Evolutionary conservation across 2,797 vertebrate species (phyloP).

Genomic region (Acrossocheilus wenchowensis): DNA sequence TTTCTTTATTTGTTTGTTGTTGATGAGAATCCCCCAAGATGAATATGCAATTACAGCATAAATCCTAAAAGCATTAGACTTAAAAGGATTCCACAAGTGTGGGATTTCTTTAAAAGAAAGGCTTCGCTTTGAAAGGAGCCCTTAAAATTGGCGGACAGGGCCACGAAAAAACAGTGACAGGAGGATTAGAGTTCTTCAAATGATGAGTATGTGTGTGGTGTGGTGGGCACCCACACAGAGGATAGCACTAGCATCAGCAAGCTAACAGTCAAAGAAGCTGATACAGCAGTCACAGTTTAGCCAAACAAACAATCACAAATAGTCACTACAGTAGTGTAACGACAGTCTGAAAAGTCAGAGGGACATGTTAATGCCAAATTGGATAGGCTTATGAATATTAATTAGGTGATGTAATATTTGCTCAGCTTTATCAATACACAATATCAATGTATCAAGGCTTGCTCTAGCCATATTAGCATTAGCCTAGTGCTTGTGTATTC

Average conservation of each 20-base stretch:
- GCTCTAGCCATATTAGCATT: conserved; percentile 1
- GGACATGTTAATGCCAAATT: neutral
- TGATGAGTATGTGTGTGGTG: conserved; percentile 31
- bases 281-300: neutral
- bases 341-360: neutral
- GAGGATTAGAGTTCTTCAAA: conserved; percentile 37
- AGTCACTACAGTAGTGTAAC: neutral
- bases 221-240: conserved; percentile 8
- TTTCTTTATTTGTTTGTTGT: conserved; percentile 36
- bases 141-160: conserved; percentile 1
- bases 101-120: conserved; percentile 35
- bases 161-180: conserved; percentile 24
- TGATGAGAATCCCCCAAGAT: conserved; percentile 29
- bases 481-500: neutral
- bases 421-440: neutral
- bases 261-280: conserved; percentile 20
- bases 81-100: conserved; percentile 24
- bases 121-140: conserved; percentile 14
- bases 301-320: neutral
- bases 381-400: neutral
- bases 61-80: conserved; percentile 14
- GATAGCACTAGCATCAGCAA: conserved; percentile 3
- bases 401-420: neutral
- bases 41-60: neutral
- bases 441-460: neutral